Percentiles rank a stretch among this genome's conserved stretches.
Evolutionary conservation across 2,797 vertebrate species (phyloP).

Genomic region (Acrocephalus scirpaceus): DNA sequence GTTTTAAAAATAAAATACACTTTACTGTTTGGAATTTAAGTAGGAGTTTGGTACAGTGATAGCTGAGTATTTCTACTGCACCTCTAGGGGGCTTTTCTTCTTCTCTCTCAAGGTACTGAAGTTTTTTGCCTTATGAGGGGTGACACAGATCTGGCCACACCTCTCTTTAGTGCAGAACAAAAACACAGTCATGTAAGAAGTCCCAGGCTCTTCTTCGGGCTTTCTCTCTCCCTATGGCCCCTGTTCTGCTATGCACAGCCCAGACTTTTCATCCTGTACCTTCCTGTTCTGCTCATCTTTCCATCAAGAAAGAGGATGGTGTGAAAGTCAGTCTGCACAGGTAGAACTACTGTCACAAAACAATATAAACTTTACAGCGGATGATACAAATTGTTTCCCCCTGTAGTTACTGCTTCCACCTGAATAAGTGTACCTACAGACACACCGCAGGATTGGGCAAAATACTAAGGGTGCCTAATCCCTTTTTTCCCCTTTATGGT

Average conservation of each 20-base stretch:
- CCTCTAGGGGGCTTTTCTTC: not conserved
- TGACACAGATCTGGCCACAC: rapidly evolving
- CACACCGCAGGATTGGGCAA: not conserved
- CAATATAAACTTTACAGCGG: not conserved
- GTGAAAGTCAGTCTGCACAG: not conserved
- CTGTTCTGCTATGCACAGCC: not conserved
- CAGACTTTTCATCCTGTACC: not conserved
- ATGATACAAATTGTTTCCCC: not conserved
- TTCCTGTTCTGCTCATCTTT: not conserved
- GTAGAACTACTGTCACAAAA: not conserved
- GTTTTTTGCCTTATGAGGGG: not conserved
- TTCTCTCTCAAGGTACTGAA: not conserved
- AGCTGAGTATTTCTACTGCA: not conserved
- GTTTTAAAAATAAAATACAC: not conserved
- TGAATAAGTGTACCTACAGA: not conserved
- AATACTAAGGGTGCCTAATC: not conserved
- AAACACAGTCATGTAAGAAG: not conserved
- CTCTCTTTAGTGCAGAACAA: not conserved
- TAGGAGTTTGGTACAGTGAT: not conserved
- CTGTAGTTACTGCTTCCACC: not conserved
- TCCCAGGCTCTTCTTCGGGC: not conserved
- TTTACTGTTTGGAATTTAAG: not conserved
- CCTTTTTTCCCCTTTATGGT: not conserved
- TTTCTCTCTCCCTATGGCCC: not conserved
- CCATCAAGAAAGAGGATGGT: not conserved